A percentile compares a stretch with the other conserved stretches of the same genome.
These are phyloP conservation scores for Dunckerocampus dactyliophorus DNA, from an alignment of 2,113 vertebrate species.

Conservation along the genomic window DNA sequence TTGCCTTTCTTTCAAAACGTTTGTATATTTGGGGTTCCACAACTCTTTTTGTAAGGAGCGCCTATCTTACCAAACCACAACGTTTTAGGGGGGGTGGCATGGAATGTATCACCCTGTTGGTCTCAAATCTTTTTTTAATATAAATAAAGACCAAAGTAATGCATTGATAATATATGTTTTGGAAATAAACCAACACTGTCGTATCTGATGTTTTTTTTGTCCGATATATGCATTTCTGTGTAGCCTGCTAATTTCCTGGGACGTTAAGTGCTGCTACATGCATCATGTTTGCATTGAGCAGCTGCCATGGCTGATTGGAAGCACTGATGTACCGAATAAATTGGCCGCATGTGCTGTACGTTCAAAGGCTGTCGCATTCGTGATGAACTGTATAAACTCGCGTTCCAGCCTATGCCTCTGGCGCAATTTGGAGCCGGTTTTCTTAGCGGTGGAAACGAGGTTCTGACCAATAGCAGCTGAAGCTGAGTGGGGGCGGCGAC, in stretches of 20 bases:
- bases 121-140: constrained; percentile 46
- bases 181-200: constrained; percentile 14
- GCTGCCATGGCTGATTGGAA: no score
- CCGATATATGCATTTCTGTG: not conserved
- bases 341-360: no score
- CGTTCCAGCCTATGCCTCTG: not conserved
- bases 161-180: constrained; percentile 6
- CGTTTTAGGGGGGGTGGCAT: not conserved
- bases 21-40: constrained; percentile 39
- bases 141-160: constrained; percentile 23
- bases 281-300: no score
- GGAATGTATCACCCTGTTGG: constrained; percentile 20
- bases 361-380: no score
- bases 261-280: not conserved
- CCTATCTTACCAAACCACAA: constrained; percentile 16
- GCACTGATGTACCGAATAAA: no score
- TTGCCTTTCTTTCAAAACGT: constrained; percentile 14
- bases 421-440: no score
- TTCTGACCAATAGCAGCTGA: constrained; percentile 23
- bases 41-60: constrained; percentile 34
- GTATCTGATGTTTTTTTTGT: not conserved
- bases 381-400: not conserved
- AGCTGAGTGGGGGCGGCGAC: constrained; percentile 24
- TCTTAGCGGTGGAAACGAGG: not conserved
- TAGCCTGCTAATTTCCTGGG: not conserved